Conservation (phyloP, 2,113 vertebrate genomes). For the Aphyosemion australe region DNA sequence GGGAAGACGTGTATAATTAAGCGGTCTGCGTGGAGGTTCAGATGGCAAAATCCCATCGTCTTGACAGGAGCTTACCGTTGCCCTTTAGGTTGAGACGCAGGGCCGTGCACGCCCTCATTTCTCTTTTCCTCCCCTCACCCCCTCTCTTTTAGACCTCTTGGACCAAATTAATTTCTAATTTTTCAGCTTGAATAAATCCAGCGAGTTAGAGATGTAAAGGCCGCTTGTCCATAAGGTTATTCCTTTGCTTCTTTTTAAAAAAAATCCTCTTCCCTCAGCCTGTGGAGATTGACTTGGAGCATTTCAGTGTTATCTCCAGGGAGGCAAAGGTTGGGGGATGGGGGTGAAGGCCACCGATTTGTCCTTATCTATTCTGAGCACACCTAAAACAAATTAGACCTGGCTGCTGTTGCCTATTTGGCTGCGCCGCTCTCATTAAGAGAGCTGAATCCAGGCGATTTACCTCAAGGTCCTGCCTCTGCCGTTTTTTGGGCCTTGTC, state of each 20-base stretch:
- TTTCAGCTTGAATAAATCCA: conserved; percentile 82
- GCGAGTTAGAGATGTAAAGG: conserved; percentile 77
- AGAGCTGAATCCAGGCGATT: conserved; percentile 66
- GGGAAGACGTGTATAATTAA: conserved; percentile 78
- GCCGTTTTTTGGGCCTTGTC: conserved; percentile 63
- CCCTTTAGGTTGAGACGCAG: conserved; percentile 74
- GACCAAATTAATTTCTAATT: conserved; percentile 80
- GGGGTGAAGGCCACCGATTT: conserved; percentile 77
- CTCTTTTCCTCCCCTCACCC: conserved; percentile 26
- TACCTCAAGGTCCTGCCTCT: conserved; percentile 77
- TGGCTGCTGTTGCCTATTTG: conserved; percentile 73
- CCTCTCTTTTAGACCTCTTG: conserved; percentile 43
- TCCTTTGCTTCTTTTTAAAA: conserved; percentile 31
- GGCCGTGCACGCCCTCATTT: conserved; percentile 38
- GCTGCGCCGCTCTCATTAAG: conserved; percentile 77
- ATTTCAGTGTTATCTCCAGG: conserved; percentile 78
- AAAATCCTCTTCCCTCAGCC: conserved; percentile 51
- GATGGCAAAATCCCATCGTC: conserved; percentile 79
- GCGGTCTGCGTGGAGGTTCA: conserved; percentile 66
- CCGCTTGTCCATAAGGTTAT: conserved; percentile 70
- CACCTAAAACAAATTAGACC: conserved; percentile 85
- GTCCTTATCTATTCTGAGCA: conserved; percentile 84
- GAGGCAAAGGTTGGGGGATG: conserved; percentile 77
- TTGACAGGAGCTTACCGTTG: conserved; percentile 82
- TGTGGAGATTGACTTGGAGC: conserved; percentile 78